phyloP scores from a whole-genome alignment of 2,888 invertebrate genomes.

The Pterostichus niger region DNA sequence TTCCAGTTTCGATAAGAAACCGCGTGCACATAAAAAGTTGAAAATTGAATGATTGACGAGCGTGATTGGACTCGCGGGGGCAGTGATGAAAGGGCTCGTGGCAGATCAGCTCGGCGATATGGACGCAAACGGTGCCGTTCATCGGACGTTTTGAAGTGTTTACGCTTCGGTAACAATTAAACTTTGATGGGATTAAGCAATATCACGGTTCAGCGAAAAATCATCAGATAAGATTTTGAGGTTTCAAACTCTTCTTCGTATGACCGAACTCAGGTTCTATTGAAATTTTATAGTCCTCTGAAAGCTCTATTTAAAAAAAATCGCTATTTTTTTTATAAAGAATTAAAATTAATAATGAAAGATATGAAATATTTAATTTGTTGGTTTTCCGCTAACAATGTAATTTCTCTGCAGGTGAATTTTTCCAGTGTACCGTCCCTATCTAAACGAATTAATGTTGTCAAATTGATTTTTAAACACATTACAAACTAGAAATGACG shows the following conservation, averaged over 20 bases:
- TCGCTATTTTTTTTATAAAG: neutral
- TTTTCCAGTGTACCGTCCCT: constrained; percentile 34
- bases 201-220: constrained; percentile 66
- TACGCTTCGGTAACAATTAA: constrained; percentile 66
- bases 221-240: constrained; percentile 65
- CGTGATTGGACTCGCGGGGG: constrained; percentile 48
- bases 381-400: constrained; percentile 7
- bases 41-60: constrained; percentile 56
- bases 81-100: constrained; percentile 33
- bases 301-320: neutral
- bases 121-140: constrained; percentile 52
- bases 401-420: constrained; percentile 17
- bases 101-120: constrained; percentile 51
- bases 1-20: neutral
- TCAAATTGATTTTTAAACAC: constrained; percentile 67
- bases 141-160: constrained; percentile 61
- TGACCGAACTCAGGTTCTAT: constrained; percentile 49
- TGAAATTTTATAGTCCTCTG: constrained; percentile 24
- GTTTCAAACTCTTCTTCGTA: constrained; percentile 39
- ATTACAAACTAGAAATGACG: constrained; percentile 66
- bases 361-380: neutral
- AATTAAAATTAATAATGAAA: constrained; percentile 4
- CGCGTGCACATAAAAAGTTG: constrained; percentile 37
- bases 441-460: constrained; percentile 61
- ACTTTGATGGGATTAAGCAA: constrained; percentile 66